phyloP scores from a whole-genome alignment of 1,140 invertebrate genomes.

The Drosophila pandora region DNA sequence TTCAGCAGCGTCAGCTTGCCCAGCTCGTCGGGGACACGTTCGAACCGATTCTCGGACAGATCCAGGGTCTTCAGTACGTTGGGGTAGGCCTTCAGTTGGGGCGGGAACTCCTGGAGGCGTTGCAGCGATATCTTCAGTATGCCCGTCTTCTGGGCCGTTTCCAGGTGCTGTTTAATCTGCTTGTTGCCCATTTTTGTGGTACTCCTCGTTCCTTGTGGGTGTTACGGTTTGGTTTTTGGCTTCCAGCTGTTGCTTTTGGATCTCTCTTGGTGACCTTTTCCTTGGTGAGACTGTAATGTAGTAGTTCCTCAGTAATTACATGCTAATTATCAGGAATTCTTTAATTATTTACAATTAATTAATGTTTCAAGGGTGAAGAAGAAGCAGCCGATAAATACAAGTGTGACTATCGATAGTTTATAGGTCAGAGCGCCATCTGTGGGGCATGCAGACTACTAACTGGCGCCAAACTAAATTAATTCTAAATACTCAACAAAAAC shows the following conservation, averaged over 20 bases:
- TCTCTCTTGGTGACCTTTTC: background rate
- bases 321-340: background rate
- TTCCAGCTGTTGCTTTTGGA: background rate
- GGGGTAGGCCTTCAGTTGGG: slow-evolving; percentile 86
- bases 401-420: background rate
- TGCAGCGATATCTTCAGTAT: slow-evolving; percentile 93
- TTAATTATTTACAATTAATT: slow-evolving; percentile 4
- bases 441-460: background rate
- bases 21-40: slow-evolving; percentile 90
- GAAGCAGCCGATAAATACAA: background rate
- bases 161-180: slow-evolving; percentile 94
- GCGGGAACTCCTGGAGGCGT: slow-evolving; percentile 90
- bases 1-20: slow-evolving; percentile 92
- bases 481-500: no score
- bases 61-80: slow-evolving; percentile 92
- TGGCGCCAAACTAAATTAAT: no score
- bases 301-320: background rate
- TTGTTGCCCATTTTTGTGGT: slow-evolving; percentile 90
- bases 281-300: background rate
- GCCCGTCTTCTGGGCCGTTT: slow-evolving; percentile 96
- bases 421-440: background rate
- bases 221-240: background rate
- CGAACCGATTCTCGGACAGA: slow-evolving; percentile 95
- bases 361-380: background rate
- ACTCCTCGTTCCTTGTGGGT: background rate